These are phyloP conservation scores for Cephalopterus ornatus DNA, from an alignment of 2,113 vertebrate species.

Conservation along the genomic window DNA sequence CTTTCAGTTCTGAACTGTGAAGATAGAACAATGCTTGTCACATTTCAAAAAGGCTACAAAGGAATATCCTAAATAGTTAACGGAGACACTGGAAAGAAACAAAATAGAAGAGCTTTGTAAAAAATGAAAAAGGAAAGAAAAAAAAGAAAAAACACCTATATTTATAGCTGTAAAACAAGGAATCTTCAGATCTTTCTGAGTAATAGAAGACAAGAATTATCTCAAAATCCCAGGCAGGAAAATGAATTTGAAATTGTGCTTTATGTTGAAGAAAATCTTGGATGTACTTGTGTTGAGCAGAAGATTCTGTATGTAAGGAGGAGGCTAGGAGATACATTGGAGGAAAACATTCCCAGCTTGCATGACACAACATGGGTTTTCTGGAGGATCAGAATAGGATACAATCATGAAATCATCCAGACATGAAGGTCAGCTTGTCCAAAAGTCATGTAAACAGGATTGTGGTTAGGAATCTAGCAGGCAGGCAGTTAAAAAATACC, in stretches of 20 bases:
- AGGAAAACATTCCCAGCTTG: background rate
- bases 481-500: background rate
- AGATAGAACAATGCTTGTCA: slow-evolving; percentile 36
- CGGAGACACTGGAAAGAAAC: background rate
- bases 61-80: slow-evolving; percentile 24
- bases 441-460: background rate
- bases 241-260: background rate
- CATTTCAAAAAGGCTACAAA: slow-evolving; percentile 34
- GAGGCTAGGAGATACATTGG: background rate
- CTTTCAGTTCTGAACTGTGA: background rate
- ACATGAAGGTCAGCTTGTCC: background rate
- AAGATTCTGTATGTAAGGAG: background rate
- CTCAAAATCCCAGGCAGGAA: slow-evolving; percentile 31
- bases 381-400: background rate
- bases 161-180: background rate
- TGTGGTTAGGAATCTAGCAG: background rate
- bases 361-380: background rate
- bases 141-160: background rate
- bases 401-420: background rate
- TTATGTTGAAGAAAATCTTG: background rate
- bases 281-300: background rate
- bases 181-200: slow-evolving; percentile 27
- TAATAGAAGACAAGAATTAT: slow-evolving; percentile 29
- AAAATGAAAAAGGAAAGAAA: background rate
- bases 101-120: background rate